Conservation (phyloP, 64 coral and sea anemone genomes). For the Actinia equina region DNA sequence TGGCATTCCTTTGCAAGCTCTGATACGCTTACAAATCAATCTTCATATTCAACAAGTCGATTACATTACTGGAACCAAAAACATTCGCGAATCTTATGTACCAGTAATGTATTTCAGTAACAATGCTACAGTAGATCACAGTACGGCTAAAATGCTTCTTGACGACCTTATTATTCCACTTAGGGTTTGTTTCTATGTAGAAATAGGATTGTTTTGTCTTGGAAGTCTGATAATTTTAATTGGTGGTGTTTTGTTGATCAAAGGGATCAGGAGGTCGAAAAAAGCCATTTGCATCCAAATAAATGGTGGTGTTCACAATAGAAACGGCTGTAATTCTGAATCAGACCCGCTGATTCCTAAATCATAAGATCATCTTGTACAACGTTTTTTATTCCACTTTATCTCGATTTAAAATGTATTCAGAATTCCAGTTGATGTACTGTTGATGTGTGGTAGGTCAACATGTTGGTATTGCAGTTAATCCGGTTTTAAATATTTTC, state of each 20-base stretch:
- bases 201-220: conserved; percentile 9
- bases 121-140: conserved; percentile 31
- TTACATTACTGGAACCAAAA: conserved; percentile 36
- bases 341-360: not conserved
- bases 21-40: conserved; percentile 61
- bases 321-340: not conserved
- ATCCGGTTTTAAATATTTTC: no score
- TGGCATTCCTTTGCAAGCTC: conserved; percentile 54
- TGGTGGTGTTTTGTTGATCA: not conserved
- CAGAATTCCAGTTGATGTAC: no score
- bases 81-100: conserved; percentile 33
- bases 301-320: not conserved
- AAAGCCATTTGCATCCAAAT: not conserved
- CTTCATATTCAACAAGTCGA: conserved; percentile 43
- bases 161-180: conserved; percentile 6
- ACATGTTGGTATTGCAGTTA: no score
- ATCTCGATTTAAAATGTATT: no score
- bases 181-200: not conserved
- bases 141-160: conserved; percentile 24
- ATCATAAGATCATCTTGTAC: not conserved
- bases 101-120: conserved; percentile 74
- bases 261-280: not conserved
- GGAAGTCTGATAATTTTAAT: not conserved
- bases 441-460: no score
- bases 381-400: no score